Percentiles rank a stretch among this genome's conserved stretches.
phyloP scores from a whole-genome alignment of 1,140 invertebrate genomes.

The Drosophila santomea region DNA sequence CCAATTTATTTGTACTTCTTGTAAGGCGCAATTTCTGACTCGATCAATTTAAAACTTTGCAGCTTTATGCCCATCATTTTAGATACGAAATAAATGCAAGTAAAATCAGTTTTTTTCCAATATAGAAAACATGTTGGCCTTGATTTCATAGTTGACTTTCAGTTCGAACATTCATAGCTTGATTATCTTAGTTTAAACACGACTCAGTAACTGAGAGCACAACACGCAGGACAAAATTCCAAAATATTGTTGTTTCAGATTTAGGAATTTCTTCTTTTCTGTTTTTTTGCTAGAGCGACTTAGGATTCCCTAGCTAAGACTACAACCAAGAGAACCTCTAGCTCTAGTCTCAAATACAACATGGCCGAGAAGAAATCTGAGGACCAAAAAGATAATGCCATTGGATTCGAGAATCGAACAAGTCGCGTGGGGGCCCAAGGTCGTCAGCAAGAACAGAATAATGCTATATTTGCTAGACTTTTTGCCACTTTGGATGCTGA shows the following conservation, averaged over 20 bases:
- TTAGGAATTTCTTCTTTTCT: too few relatives aligned
- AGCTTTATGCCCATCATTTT: too few relatives aligned
- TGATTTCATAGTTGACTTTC: not conserved
- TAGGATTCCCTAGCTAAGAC: not conserved
- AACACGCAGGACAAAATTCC: not conserved
- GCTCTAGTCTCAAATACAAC: not conserved
- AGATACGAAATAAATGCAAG: not conserved
- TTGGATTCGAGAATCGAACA: not conserved
- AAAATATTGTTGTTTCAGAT: too few relatives aligned
- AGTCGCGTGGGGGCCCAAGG: not conserved
- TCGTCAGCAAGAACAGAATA: not conserved
- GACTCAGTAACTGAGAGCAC: not conserved
- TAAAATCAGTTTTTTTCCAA: not conserved
- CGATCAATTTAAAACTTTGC: conserved; percentile 6
- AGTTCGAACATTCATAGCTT: not conserved
- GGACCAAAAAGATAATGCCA: not conserved
- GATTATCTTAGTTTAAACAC: not conserved
- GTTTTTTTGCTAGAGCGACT: not conserved
- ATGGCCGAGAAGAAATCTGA: not conserved
- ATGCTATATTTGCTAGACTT: conserved; percentile 16
- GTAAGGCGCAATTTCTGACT: conserved; percentile 3
- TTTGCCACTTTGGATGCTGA: conserved; percentile 44
- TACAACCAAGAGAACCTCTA: not conserved
- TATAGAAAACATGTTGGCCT: not conserved
- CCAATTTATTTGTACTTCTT: conserved; percentile 17